Evolutionary conservation across 2,888 invertebrate species (phyloP), one percentile per base, ranked within the genome.

Genomic region (Acrobasis consociella): DNA sequence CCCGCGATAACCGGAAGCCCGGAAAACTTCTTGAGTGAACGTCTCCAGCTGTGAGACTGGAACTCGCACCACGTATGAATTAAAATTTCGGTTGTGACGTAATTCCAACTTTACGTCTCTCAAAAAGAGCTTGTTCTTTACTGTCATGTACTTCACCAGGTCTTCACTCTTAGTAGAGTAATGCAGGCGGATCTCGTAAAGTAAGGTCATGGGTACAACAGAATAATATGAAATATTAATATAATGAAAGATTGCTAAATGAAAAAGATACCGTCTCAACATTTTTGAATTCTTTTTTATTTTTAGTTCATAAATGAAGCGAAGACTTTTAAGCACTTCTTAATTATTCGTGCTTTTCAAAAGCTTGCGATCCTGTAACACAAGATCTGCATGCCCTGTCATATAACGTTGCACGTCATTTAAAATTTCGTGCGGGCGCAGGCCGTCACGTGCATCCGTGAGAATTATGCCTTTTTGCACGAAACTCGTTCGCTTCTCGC

Each of bases 351-450:
- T 56, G 56, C 56, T 56, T 56, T 56, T 56, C 56, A 56, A 46
- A 56, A 22, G 16, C 31, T 15, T 15, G 17, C n/a, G 58, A 49
- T 58, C 60, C 39, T 39, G 16, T 13, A 17, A 16, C 9, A n/a
- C 53, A 37, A 37, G 53, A 55, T 62, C 62, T 62, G 53, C 62
- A 62, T 49, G 55, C 37, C 55, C 55, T 55, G 53, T 62, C 53
- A 53, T 59, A 59, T 37, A 42, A 11, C 15, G 49, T 37, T 49
- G 22, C 62, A 49, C 55, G 55, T 55, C 55, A 55, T 17, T 62
- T 49, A 55, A 59, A 17, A 55, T 62, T 62, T 62, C 49, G 55
- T 49, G 31, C 49, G 46, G 49, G 17, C 49, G 49, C 31, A 53
- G 16, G 49, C 53, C 51, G 51, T 51, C 52, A 62, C 49, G 31